Evolutionary conservation across 2,113 vertebrate species (phyloP), one percentile per base, ranked within the genome.

Genomic region (Tor tambroides): DNA sequence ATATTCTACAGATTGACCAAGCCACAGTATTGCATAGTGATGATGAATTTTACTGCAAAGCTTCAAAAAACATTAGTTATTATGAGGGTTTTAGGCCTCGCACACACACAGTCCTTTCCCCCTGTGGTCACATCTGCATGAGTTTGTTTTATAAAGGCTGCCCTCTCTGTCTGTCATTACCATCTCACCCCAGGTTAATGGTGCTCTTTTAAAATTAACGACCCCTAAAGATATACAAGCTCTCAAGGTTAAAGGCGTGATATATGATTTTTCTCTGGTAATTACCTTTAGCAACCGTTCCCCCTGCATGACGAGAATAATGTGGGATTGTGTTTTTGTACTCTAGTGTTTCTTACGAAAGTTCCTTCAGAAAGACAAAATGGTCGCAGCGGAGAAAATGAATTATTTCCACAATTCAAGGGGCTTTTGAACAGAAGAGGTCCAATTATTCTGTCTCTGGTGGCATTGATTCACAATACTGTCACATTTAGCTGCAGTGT

Each of bases 161-260:
- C 51, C 80, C 77, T 89, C 85, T 88, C 85, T 77, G 59, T 87
- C 81, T 85, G 85, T 85, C 76, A 49, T 80, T 79, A 83, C 87
- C 90, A 87, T 89, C 90, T 91, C 91, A 91, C 86, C 77, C 59
- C 83, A 91, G 92, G 93, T 94, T 94, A 93, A 93, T 90, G 92
- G 89, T 71, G 28, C 89, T 91, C 93, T 92, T 91, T 93, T 92
- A 93, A 93, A 94, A 94, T 93, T 89, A 94, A 94, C 86, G 90
- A 92, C 88, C 91, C 93, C 80, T 85, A 88, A 92, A 93, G 90
- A 93, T 91, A 93, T 91, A 92, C 92, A 90, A 87, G 89, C 87
- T 90, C 88, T 80, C 38, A 83, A 46, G 83, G 90, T 93, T 91
- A 91, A 91, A 91, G 90, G 71, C 85, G 38, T 80, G 87, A 92